A percentile compares a stretch with the other conserved stretches of the same genome.
Evolutionary conservation across 1,140 invertebrate genomes (phyloP).

Genomic region (Micrasema minimum): DNA sequence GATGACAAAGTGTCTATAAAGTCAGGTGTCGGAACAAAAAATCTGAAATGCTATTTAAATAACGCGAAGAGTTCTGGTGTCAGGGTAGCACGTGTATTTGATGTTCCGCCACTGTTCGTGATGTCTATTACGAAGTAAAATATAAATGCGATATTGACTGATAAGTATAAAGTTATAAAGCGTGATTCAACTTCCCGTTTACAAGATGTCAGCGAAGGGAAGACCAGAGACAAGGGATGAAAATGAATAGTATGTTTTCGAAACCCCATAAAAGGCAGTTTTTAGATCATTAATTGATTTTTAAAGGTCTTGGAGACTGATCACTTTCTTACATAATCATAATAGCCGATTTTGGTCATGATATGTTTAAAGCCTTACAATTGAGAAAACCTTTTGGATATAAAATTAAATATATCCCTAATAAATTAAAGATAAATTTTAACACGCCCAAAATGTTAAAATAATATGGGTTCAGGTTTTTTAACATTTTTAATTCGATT

Average conservation of each 20-base stretch:
- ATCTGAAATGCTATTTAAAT: neutral
- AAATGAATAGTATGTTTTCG: too few relatives aligned
- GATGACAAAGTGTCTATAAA: neutral
- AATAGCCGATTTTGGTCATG: too few relatives aligned
- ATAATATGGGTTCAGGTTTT: too few relatives aligned
- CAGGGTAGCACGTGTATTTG: conserved; percentile 1
- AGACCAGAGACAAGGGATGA: neutral
- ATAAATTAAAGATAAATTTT: too few relatives aligned
- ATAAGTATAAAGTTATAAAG: conserved; percentile 9
- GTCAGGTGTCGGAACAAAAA: neutral
- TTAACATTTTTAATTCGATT: too few relatives aligned
- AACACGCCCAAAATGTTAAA: too few relatives aligned
- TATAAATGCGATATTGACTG: conserved; percentile 15
- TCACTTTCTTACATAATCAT: too few relatives aligned
- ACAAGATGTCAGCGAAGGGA: conserved; percentile 25
- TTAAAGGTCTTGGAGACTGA: too few relatives aligned
- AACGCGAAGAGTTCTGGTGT: neutral
- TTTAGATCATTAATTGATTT: too few relatives aligned
- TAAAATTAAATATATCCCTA: too few relatives aligned
- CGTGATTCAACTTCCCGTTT: conserved; percentile 2
- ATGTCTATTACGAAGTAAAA: conserved; percentile 16
- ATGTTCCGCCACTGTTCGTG: neutral
- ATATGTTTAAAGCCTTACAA: too few relatives aligned
- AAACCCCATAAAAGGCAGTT: conserved; percentile 36
- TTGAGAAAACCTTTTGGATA: too few relatives aligned